Conservation (phyloP, 1,140 invertebrate species). For the Hyposmocoma kahamanoa region DNA sequence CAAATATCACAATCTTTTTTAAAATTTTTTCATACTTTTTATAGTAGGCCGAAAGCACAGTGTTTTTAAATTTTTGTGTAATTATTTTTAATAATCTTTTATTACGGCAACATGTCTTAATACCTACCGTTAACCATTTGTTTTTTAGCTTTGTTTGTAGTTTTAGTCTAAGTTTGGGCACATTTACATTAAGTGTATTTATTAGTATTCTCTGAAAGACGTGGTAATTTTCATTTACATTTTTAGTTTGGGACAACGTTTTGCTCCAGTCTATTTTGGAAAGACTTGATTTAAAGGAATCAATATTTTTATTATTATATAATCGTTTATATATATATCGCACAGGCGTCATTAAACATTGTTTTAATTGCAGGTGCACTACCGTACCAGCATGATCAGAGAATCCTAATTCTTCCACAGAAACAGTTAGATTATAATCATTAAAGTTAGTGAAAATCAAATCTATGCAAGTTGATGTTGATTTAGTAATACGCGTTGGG, state of each 20-base stretch:
- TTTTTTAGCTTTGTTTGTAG: background rate
- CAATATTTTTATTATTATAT: background rate
- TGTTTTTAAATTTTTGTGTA: background rate
- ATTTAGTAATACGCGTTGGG: background rate
- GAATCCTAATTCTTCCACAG: background rate
- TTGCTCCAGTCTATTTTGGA: background rate
- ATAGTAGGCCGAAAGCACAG: background rate
- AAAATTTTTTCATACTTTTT: background rate
- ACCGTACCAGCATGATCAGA: background rate
- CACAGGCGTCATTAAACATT: background rate
- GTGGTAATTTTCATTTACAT: background rate
- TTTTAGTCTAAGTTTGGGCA: background rate
- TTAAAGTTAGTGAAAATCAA: slow-evolving; percentile 2
- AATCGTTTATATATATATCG: background rate
- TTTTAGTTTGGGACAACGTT: background rate
- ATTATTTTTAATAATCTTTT: background rate
- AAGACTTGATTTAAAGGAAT: background rate
- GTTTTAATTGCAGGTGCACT: background rate
- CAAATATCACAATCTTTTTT: background rate
- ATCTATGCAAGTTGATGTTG: background rate
- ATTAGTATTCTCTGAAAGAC: background rate
- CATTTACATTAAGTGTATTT: background rate
- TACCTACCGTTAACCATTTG: background rate
- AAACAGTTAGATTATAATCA: background rate
- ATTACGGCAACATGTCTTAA: background rate